Conservation (phyloP, 2,797 vertebrate species). For the Lophotriccus pileatus region DNA sequence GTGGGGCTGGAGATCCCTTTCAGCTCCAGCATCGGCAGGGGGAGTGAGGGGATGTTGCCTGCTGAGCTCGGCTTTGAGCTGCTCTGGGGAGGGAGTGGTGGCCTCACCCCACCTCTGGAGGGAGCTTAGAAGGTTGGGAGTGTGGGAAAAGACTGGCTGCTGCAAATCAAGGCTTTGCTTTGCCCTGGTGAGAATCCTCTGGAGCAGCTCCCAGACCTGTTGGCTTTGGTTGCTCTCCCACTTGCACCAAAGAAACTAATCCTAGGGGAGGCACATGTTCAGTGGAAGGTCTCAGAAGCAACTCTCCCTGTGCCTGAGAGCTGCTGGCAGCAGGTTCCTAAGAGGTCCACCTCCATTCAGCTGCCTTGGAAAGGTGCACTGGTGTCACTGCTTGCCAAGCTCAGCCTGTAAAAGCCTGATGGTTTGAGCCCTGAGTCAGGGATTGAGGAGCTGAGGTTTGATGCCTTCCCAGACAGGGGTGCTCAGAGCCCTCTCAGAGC, state of each 20-base stretch:
- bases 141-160: not conserved
- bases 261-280: not conserved
- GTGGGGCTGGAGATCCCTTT: not conserved
- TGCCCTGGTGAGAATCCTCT: not conserved
- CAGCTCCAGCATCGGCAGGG: accelerated
- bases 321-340: not conserved
- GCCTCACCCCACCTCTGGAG: not conserved
- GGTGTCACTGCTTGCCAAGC: too few species aligned
- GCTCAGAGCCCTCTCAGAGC: not conserved
- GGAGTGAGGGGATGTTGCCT: too few species aligned
- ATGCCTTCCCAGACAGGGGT: not conserved
- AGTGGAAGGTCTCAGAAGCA: not conserved
- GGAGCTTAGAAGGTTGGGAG: not conserved
- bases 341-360: not conserved
- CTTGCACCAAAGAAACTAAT: too few species aligned
- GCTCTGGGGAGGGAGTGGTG: not conserved
- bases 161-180: not conserved
- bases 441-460: not conserved
- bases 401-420: not conserved
- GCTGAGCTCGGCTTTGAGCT: not conserved
- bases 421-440: not conserved
- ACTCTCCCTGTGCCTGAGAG: not conserved
- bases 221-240: not conserved
- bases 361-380: not conserved
- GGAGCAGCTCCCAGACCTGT: not conserved